Conservation (phyloP, 2,113 vertebrate genomes). For the Opisthocomus hoazin region DNA sequence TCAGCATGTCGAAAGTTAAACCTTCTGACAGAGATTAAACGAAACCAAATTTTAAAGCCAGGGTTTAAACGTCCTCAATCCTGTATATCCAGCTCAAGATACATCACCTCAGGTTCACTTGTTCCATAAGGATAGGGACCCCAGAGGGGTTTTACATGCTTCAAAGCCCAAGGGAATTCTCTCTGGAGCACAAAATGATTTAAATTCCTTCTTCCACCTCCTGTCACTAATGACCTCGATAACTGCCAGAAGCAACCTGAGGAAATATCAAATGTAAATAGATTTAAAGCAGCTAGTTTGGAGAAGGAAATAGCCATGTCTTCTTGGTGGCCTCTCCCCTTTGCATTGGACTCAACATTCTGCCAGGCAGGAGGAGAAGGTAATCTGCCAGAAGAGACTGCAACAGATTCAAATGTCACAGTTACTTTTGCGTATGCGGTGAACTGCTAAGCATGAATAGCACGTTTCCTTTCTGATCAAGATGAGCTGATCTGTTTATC, state of each 20-base stretch:
- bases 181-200: neutral
- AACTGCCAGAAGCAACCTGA: neutral
- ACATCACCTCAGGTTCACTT: neutral
- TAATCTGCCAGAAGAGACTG: neutral
- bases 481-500: neutral
- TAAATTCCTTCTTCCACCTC: neutral
- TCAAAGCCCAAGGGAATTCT: neutral
- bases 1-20: neutral
- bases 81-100: neutral
- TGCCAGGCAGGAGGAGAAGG: neutral
- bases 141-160: neutral
- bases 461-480: neutral
- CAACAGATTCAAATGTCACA: neutral
- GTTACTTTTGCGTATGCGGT: neutral
- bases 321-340: neutral
- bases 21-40: neutral
- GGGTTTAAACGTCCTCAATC: neutral
- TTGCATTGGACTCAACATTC: neutral
- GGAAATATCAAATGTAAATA: neutral
- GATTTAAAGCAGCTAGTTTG: neutral
- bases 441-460: neutral
- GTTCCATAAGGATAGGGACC: neutral
- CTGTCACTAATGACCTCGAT: neutral
- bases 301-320: neutral
- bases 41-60: neutral